These are phyloP conservation scores for Scaptomyza parva DNA, from an alignment of 2,888 invertebrate genomes.

Conservation along the genomic window DNA sequence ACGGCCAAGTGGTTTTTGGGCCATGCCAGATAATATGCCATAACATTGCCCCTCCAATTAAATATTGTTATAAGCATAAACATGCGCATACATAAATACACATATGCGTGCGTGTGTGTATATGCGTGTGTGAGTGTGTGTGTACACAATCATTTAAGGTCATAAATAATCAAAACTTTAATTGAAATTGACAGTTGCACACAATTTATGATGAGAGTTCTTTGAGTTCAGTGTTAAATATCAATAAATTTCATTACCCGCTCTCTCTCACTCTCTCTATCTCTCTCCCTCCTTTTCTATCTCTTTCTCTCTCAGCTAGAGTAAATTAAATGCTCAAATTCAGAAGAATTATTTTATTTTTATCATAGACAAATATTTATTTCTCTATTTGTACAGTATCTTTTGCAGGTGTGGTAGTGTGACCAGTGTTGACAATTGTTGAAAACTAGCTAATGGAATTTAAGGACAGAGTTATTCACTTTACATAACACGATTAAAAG, in stretches of 20 bases:
- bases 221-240: constrained; percentile 36
- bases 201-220: constrained; percentile 47
- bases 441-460: constrained; percentile 7
- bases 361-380: constrained; percentile 3
- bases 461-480: background rate
- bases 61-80: constrained; percentile 44
- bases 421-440: constrained; percentile 17
- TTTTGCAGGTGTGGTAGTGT: background rate
- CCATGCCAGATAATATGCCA: constrained; percentile 38
- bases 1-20: constrained; percentile 66
- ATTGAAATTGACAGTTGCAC: constrained; percentile 56
- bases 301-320: background rate
- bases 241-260: constrained; percentile 41
- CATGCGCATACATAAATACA: constrained; percentile 26
- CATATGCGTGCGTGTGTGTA: too few relatives aligned
- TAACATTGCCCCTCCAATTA: constrained; percentile 38
- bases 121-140: constrained; percentile 9
- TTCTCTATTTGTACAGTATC: background rate
- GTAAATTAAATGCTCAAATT: constrained; percentile 6
- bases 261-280: background rate
- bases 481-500: background rate
- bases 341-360: constrained; percentile 3
- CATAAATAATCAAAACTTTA: constrained; percentile 58
- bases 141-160: constrained; percentile 42
- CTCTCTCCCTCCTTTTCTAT: too few relatives aligned